A percentile compares a stretch with the other conserved stretches of the same genome.
These are phyloP conservation scores for Parapristionchus giblindavisi DNA, from an alignment of 2,888 invertebrate genomes.

Conservation along the genomic window DNA sequence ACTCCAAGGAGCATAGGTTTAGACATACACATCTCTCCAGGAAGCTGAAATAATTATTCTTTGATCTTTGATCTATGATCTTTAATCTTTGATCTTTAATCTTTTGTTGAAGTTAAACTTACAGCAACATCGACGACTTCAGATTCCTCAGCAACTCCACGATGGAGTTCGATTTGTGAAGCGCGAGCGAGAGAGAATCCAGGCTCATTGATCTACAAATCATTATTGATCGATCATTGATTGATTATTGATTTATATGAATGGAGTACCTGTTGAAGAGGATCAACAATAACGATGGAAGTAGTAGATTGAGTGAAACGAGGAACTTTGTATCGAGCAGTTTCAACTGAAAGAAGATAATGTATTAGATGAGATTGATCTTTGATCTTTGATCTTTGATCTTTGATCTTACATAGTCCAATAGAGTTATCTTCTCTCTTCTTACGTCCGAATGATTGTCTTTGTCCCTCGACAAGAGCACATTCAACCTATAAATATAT, in stretches of 20 bases:
- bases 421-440: slow-evolving; percentile 62
- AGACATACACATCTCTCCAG: slow-evolving; percentile 60
- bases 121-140: slow-evolving; percentile 34
- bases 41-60: background rate
- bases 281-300: slow-evolving; percentile 67
- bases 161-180: slow-evolving; percentile 49
- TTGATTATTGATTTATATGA: background rate
- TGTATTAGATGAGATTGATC: background rate
- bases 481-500: slow-evolving; percentile 53
- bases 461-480: slow-evolving; percentile 59
- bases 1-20: slow-evolving; percentile 58
- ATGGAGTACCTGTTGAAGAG: slow-evolving; percentile 59
- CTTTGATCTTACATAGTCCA: slow-evolving; percentile 52
- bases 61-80: background rate
- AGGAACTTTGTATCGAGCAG: slow-evolving; percentile 66
- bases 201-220: slow-evolving; percentile 58
- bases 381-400: background rate
- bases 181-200: slow-evolving; percentile 50
- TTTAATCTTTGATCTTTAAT: slow-evolving; percentile 15
- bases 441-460: slow-evolving; percentile 67
- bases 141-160: slow-evolving; percentile 50
- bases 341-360: slow-evolving; percentile 55
- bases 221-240: background rate
- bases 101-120: background rate
- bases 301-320: slow-evolving; percentile 65